Conservation (phyloP, 2,113 vertebrate species). For the Oxyura jamaicensis region DNA sequence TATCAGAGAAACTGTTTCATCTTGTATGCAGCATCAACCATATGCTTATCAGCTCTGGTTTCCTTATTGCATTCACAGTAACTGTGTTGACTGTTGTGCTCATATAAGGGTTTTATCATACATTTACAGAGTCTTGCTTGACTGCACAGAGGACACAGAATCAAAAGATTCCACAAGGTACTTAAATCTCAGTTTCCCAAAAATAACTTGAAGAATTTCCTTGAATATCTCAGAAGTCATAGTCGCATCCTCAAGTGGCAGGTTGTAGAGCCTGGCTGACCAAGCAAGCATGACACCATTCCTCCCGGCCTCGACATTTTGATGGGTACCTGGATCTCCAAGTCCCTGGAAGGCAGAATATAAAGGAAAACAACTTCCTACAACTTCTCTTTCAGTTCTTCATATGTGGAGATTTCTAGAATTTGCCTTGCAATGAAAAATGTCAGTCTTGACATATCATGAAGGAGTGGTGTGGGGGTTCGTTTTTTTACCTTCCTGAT, state of each 20-base stretch:
- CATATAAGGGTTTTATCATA: background rate
- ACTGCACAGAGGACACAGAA: background rate
- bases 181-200: background rate
- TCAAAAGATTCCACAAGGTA: background rate
- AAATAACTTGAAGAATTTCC: background rate
- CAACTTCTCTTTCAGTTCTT: background rate
- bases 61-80: background rate
- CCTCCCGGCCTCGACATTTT: background rate
- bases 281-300: background rate
- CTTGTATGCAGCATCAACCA: background rate
- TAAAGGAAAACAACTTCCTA: background rate
- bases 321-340: background rate
- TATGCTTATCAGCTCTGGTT: background rate
- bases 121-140: background rate
- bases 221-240: background rate
- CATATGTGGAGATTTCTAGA: background rate
- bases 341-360: background rate
- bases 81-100: background rate
- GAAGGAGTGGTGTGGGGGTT: background rate
- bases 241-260: background rate
- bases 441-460: background rate
- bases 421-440: background rate
- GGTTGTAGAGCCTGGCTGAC: background rate
- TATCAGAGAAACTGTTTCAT: background rate
- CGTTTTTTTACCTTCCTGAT: background rate